Conservation (phyloP, 2,797 vertebrate genomes). For the Tamandua tetradactyla region DNA sequence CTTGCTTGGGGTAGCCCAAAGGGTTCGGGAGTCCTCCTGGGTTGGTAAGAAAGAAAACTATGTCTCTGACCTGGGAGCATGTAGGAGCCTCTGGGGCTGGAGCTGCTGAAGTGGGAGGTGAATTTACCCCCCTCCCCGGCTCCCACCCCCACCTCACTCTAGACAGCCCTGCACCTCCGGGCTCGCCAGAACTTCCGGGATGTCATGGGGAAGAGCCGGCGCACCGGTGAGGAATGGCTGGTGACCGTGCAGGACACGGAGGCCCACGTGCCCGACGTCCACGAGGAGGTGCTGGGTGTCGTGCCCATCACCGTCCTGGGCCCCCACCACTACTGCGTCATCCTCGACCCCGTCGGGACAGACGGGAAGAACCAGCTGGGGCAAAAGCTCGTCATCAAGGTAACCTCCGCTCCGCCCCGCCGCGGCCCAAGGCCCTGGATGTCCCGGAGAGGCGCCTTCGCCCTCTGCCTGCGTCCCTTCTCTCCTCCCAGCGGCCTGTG, state of each 20-base stretch:
- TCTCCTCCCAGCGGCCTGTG: not conserved
- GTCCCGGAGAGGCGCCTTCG: too few relatives aligned
- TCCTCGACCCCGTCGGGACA: conserved; percentile 89
- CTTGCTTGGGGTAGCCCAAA: not conserved
- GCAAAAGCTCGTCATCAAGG: conserved; percentile 93
- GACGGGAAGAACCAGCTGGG: conserved; percentile 94
- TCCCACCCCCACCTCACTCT: not conserved
- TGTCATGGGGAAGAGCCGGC: conserved; percentile 81
- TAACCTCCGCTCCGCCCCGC: conserved; percentile 71
- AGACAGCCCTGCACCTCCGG: conserved; percentile 93
- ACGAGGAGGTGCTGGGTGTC: conserved; percentile 91
- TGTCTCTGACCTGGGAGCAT: not conserved
- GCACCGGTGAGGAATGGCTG: conserved; percentile 94
- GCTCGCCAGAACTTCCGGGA: conserved; percentile 90
- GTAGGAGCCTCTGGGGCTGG: not conserved
- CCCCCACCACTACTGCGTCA: conserved; percentile 91
- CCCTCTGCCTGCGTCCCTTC: not conserved
- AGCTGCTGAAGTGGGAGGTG: not conserved
- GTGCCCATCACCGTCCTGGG: conserved; percentile 91
- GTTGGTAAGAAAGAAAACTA: not conserved
- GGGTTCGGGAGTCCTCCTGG: not conserved
- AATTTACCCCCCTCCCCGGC: not conserved
- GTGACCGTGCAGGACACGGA: conserved; percentile 90
- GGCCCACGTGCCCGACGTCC: conserved; percentile 92
- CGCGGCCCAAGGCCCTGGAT: too few relatives aligned